phyloP scores from a whole-genome alignment of 2,888 invertebrate genomes.

The Clanis bilineata region DNA sequence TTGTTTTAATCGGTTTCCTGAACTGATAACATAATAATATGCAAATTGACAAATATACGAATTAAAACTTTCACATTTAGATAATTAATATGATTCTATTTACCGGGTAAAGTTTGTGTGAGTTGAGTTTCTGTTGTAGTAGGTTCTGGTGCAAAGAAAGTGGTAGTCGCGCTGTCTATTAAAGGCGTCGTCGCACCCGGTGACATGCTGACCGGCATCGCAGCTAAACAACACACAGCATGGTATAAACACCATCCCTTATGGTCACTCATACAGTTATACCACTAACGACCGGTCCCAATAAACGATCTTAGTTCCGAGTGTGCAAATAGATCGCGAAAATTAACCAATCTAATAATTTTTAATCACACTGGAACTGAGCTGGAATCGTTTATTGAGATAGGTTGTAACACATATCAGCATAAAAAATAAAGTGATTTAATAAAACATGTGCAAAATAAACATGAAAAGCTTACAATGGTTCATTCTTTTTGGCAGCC shows the following conservation, averaged over 20 bases:
- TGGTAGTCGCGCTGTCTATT: conserved; percentile 64
- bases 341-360: too few species aligned
- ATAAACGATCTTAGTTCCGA: too few species aligned
- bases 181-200: conserved; percentile 71
- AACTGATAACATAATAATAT: too few species aligned
- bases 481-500: conserved; percentile 85
- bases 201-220: conserved; percentile 74
- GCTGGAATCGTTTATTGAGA: too few species aligned
- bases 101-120: conserved; percentile 68
- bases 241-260: not conserved
- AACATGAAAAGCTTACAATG: conserved; percentile 83
- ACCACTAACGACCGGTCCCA: too few species aligned
- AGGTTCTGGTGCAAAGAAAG: conserved; percentile 71
- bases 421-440: conserved; percentile 22
- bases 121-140: conserved; percentile 66
- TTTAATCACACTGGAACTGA: too few species aligned
- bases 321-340: too few species aligned
- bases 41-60: too few species aligned
- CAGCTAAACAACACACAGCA: conserved; percentile 46
- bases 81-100: conserved; percentile 19
- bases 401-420: conserved; percentile 23
- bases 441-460: conserved; percentile 44
- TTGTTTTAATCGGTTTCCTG: too few species aligned
- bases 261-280: too few species aligned
- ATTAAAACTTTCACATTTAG: too few species aligned